Percentiles rank a stretch among this genome's conserved stretches.
These are phyloP conservation scores for Argya squamiceps DNA, from an alignment of 2,797 vertebrate genomes.

Conservation along the genomic window DNA sequence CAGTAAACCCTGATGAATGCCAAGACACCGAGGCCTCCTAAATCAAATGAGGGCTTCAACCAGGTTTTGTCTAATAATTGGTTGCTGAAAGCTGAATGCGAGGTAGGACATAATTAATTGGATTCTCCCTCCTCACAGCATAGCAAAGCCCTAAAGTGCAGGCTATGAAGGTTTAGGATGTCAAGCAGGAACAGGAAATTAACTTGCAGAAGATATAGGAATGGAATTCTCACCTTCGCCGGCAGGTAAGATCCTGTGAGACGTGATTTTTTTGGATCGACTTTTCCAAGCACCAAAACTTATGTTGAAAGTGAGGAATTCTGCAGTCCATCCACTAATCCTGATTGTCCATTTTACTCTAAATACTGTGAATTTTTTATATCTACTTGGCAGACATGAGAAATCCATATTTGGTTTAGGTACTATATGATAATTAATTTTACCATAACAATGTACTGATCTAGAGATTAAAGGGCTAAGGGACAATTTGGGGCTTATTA, in stretches of 20 bases:
- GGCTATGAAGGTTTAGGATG: neutral
- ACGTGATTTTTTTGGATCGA: neutral
- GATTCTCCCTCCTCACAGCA: neutral
- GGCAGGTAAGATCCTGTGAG: neutral
- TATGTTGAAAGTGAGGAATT: neutral
- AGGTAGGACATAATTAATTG: constrained; percentile 51
- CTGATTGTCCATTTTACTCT: neutral
- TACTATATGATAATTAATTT: neutral
- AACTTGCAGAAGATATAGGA: neutral
- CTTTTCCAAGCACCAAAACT: neutral
- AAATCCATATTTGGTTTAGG: neutral
- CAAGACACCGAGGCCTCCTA: constrained; percentile 34
- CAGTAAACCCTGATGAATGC: constrained; percentile 51
- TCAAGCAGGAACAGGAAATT: neutral
- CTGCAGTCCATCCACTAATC: neutral
- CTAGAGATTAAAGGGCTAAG: neutral
- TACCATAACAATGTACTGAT: neutral
- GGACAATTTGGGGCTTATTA: neutral
- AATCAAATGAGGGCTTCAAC: constrained; percentile 40
- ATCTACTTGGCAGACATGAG: neutral
- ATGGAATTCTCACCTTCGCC: neutral
- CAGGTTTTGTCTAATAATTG: constrained; percentile 50
- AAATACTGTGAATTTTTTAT: neutral
- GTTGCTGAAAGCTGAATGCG: constrained; percentile 7
- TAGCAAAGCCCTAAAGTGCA: neutral